Evolutionary conservation across 2,888 invertebrate species (phyloP).

Genomic region (Zonitis immaculata): DNA sequence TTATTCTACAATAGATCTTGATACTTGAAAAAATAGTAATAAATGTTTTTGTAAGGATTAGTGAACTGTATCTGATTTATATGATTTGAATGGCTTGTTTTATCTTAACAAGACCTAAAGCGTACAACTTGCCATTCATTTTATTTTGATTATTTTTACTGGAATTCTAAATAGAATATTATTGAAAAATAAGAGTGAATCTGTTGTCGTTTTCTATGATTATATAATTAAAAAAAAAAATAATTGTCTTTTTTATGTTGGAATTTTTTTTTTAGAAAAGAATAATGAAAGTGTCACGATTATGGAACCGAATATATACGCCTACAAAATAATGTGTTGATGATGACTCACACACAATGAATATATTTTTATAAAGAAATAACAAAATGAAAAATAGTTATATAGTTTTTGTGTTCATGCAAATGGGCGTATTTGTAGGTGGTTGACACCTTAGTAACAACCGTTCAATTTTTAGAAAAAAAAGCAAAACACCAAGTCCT

Average conservation of each 20-base stretch:
- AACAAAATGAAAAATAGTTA: not conserved
- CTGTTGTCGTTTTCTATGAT: not conserved
- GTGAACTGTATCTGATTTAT: not conserved
- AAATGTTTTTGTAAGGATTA: not conserved
- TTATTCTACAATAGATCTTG: not conserved
- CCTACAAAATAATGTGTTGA: not conserved
- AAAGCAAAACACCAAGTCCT: no score
- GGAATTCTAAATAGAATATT: no score
- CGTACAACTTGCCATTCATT: not conserved
- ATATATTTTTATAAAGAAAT: not conserved
- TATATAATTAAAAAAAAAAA: not conserved
- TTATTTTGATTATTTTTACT: not conserved
- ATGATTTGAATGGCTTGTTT: not conserved
- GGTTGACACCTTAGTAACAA: constrained; percentile 16
- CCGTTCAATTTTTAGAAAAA: not conserved
- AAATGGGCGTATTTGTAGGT: constrained; percentile 14
- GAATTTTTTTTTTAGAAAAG: no score
- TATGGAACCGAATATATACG: not conserved
- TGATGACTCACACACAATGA: not conserved
- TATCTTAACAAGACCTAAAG: not conserved
- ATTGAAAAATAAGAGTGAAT: no score
- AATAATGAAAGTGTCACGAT: not conserved
- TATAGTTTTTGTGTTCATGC: not conserved
- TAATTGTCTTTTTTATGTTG: no score
- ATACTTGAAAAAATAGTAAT: not conserved